A percentile compares a stretch with the other conserved stretches of the same genome.
phyloP scores from a whole-genome alignment of 2,888 invertebrate species.

The Laspeyria flexula region DNA sequence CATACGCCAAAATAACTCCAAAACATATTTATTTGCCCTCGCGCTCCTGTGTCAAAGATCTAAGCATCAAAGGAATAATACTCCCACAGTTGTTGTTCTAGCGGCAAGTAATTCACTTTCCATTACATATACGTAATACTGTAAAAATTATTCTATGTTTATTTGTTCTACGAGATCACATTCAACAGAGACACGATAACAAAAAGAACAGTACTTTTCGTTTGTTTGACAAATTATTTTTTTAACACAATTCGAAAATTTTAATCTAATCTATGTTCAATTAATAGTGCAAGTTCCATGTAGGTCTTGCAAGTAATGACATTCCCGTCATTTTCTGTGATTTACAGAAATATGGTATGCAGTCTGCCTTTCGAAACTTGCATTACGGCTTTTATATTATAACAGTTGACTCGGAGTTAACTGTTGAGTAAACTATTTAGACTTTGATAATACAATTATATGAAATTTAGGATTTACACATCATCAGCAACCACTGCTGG shows the following conservation, averaged over 20 bases:
- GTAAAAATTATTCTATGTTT: slow-evolving; percentile 52
- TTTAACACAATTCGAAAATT: neutral
- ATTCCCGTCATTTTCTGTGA: no score
- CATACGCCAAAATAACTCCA: slow-evolving; percentile 15
- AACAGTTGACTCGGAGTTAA: no score
- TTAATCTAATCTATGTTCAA: no score
- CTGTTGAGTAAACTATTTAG: no score
- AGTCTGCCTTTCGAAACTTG: no score
- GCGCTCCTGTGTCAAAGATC: slow-evolving; percentile 38
- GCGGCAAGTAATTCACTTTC: slow-evolving; percentile 41
- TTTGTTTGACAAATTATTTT: slow-evolving; percentile 20
- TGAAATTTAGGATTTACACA: no score
- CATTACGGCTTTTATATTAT: no score
- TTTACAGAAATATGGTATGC: no score
- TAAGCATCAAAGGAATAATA: slow-evolving; percentile 41
- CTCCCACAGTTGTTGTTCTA: slow-evolving; percentile 34
- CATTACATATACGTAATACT: slow-evolving; percentile 37
- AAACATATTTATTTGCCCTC: slow-evolving; percentile 24
- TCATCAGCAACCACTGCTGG: no score
- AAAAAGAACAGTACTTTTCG: slow-evolving; percentile 25
- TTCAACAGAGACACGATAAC: slow-evolving; percentile 27
- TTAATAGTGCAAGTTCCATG: no score
- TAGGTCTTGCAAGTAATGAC: no score
- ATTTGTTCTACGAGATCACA: slow-evolving; percentile 36
- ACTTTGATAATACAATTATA: no score